These are phyloP conservation scores for Cheilosia pagana DNA, from an alignment of 2,888 invertebrate genomes.

Conservation along the genomic window DNA sequence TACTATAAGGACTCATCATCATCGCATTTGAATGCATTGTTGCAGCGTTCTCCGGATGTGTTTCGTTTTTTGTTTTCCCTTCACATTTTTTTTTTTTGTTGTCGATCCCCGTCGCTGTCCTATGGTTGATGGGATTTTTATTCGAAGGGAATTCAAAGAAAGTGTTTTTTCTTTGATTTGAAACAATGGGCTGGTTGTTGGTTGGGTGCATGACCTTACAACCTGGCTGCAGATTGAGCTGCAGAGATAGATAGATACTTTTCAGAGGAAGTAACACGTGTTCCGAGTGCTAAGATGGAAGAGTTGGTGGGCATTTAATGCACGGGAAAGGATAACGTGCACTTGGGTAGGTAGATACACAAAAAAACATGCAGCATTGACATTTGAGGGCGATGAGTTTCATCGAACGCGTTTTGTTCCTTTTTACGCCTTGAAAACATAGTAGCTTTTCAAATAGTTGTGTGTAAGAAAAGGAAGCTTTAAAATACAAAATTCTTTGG, in stretches of 20 bases:
- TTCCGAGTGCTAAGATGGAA: slow-evolving; percentile 40
- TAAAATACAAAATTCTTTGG: too few species aligned
- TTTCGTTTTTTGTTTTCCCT: slow-evolving; percentile 25
- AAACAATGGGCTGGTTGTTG: slow-evolving; percentile 56
- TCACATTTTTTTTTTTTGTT: slow-evolving; percentile 22
- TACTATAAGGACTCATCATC: slow-evolving; percentile 67
- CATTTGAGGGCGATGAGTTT: too few species aligned
- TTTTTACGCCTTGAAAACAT: too few species aligned
- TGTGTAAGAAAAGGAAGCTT: too few species aligned
- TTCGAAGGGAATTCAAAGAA: slow-evolving; percentile 30
- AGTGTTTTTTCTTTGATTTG: slow-evolving; percentile 53
- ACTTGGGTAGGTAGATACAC: too few species aligned
- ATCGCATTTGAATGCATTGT: slow-evolving; percentile 75
- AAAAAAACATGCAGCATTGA: too few species aligned
- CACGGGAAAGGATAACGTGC: too few species aligned
- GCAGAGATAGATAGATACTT: slow-evolving; percentile 22
- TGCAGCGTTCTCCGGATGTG: slow-evolving; percentile 72
- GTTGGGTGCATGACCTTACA: slow-evolving; percentile 64
- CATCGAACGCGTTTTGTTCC: too few species aligned
- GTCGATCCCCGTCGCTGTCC: slow-evolving; percentile 13
- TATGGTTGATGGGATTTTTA: slow-evolving; percentile 60
- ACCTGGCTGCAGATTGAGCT: slow-evolving; percentile 56
- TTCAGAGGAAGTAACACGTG: slow-evolving; percentile 32
- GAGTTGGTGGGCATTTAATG: not conserved
- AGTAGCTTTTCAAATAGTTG: too few species aligned